Base-by-base conservation (phyloP, 2,888 invertebrate genomes). In the Tuta absoluta region DNA sequence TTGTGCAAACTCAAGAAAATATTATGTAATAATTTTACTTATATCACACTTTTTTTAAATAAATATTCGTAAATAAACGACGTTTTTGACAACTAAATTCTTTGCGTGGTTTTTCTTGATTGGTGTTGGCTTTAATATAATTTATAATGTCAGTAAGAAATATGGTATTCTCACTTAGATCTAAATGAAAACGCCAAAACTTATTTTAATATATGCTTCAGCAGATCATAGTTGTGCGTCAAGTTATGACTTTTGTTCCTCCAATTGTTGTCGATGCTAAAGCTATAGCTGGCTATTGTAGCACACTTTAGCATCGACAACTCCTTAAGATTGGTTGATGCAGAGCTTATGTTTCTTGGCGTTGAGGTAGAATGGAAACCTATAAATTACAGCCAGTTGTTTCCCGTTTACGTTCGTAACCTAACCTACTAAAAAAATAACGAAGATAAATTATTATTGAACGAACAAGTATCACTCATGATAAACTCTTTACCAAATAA, bases 211-310 rank as follows among this genome's bases (percentile, higher is more conserved):
- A 53, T 24, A 23, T 53, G 14, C 1, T 14, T 24, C 0, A 24
- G 51, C 4, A n/a, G 51, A 2, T 53, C 5, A 53, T 53, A 24
- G 23, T 14, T 23, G 7, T 23, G 51, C 1, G 11, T 23, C 14
- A 53, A 12, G 23, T 53, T 10, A 14, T 23, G 23, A 4, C 21
- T 24, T 23, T 23, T 53, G 51, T 24, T 53, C 14, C 5, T 23
- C 51, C 51, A 53, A 14, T 53, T 53, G 51, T 4, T 11, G 24
- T 53, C 51, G 51, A 53, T 53, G 73, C 58, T 0, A 64, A 53
- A 53, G 51, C n/a, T 53, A 24, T 14, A 45, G 24, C 65, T 28
- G 19, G 66, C 73, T 60, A n/a, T 68, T 67, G 23, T 24, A 53
- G 51, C 51, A 24, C 51, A n/a, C n/a, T n/a, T n/a, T n/a, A n/a